A percentile compares a stretch with the other conserved stretches of the same genome.
Conservation (phyloP, 2,797 vertebrate genomes). For the Sphenopsis melanotis region DNA sequence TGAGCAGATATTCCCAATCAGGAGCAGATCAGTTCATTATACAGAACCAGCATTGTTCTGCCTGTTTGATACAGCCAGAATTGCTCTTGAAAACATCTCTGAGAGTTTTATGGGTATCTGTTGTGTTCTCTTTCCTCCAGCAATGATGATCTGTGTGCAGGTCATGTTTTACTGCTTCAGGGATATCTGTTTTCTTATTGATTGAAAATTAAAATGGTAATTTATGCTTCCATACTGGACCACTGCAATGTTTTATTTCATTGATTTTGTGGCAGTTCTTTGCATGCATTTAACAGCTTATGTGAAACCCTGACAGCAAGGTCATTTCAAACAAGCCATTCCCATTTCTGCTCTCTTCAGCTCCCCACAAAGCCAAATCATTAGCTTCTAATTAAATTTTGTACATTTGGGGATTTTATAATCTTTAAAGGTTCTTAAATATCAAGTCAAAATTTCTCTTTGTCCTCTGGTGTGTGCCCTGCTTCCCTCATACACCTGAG, state of each 20-base stretch:
- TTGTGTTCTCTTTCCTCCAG: neutral
- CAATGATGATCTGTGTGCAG: conserved; percentile 5
- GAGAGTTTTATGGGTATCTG: neutral
- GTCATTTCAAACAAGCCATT: conserved; percentile 31
- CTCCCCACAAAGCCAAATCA: neutral
- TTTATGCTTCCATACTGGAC: conserved; percentile 34
- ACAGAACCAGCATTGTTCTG: neutral
- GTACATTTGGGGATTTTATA: neutral
- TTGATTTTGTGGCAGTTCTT: conserved; percentile 46
- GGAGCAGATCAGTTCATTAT: neutral
- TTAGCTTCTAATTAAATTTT: conserved; percentile 32
- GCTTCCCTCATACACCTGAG: neutral
- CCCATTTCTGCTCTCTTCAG: neutral
- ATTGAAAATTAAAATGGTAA: conserved; percentile 57
- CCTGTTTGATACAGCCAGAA: neutral
- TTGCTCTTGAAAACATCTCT: rapidly evolving
- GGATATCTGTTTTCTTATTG: conserved; percentile 20
- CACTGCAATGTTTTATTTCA: conserved; percentile 26
- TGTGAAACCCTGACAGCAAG: conserved; percentile 30
- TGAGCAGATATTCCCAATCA: neutral
- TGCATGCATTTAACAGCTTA: conserved; percentile 22
- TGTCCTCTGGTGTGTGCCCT: neutral
- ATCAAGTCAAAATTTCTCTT: neutral
- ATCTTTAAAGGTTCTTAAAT: conserved; percentile 16
- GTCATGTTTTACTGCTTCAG: conserved; percentile 41